Evolutionary conservation across 2,888 invertebrate genomes (phyloP).

Genomic region (Lamellibrachia columna): DNA sequence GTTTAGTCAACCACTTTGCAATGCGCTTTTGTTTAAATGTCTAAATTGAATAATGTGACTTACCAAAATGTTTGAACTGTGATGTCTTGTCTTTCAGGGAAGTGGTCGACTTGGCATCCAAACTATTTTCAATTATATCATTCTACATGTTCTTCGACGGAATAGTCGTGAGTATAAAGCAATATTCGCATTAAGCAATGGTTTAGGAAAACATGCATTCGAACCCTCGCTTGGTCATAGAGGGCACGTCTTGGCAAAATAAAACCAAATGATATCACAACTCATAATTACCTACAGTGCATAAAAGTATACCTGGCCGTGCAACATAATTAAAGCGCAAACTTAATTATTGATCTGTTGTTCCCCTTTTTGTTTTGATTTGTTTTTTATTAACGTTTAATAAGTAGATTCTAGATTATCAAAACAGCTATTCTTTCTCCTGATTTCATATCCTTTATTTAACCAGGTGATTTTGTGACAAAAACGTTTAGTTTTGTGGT

Average conservation of each 20-base stretch:
- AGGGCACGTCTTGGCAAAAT: too few relatives aligned
- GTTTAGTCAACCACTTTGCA: too few relatives aligned
- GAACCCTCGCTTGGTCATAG: too few relatives aligned
- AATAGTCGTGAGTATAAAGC: constrained; percentile 25
- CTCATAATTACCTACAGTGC: background rate
- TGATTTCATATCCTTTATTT: too few relatives aligned
- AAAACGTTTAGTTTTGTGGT: too few relatives aligned
- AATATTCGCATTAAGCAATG: background rate
- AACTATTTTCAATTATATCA: constrained; percentile 23
- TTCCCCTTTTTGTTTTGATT: background rate
- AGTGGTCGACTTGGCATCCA: constrained; percentile 27
- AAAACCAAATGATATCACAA: too few relatives aligned
- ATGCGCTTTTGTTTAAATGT: too few relatives aligned
- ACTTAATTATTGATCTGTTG: background rate
- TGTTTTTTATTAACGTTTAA: too few relatives aligned
- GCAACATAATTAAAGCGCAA: background rate
- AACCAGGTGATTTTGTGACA: too few relatives aligned
- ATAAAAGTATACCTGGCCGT: background rate
- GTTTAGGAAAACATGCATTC: background rate
- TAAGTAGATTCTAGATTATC: too few relatives aligned
- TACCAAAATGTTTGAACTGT: background rate
- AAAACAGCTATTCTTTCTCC: too few relatives aligned
- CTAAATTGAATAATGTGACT: background rate
- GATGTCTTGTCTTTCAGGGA: constrained; percentile 26
- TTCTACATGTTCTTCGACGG: constrained; percentile 29